Conservation (phyloP, 2,113 vertebrate species). For the Scytalopus superciliaris region DNA sequence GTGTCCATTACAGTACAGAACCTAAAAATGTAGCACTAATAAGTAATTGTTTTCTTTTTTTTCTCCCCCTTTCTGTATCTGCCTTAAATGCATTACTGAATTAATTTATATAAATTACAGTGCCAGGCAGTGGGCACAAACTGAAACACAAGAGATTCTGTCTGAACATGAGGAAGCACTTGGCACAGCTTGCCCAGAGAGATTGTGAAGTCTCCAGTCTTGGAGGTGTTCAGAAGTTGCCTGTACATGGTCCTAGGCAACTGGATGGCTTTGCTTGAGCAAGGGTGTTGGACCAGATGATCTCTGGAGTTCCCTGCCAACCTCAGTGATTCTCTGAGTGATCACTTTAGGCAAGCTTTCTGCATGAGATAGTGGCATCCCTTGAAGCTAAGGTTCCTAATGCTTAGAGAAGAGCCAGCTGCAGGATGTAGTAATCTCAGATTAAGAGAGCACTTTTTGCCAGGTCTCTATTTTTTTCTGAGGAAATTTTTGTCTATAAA, state of each 20-base stretch:
- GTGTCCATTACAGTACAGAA: background rate
- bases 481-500: background rate
- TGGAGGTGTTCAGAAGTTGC: background rate
- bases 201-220: background rate
- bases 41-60: background rate
- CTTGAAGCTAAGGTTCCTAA: background rate
- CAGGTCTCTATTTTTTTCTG: background rate
- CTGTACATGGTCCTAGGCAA: background rate
- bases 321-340: background rate
- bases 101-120: background rate
- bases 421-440: accelerated
- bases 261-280: background rate
- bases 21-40: background rate
- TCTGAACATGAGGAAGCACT: background rate
- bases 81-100: background rate
- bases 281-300: background rate
- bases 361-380: accelerated
- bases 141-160: background rate
- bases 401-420: background rate
- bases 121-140: background rate
- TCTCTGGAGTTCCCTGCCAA: background rate
- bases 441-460: background rate
- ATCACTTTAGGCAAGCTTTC: background rate
- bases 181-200: background rate
- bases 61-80: background rate